These are phyloP conservation scores for Pseudopleuronectes americanus DNA, from an alignment of 2,797 vertebrate species.

Conservation along the genomic window DNA sequence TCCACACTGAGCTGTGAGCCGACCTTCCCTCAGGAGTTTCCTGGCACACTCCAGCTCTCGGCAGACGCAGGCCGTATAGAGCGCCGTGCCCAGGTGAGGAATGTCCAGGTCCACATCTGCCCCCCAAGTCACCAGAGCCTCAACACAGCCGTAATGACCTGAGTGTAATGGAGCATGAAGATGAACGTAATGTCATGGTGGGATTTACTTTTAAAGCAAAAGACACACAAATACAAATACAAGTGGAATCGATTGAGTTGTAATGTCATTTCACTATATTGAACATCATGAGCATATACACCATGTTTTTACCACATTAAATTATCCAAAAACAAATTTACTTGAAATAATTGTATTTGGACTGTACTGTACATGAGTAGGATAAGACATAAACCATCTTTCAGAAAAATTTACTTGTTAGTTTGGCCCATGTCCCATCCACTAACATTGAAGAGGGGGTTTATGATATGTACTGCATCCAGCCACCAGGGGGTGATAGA, in stretches of 20 bases:
- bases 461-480: no score
- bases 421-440: no score
- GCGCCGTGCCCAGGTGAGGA: constrained; percentile 93
- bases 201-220: constrained; percentile 49
- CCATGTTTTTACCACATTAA: no score
- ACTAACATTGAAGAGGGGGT: no score
- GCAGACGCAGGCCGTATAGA: constrained; percentile 91
- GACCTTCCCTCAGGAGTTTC: constrained; percentile 94
- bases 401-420: no score
- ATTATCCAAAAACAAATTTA: no score
- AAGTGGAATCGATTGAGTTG: neutral
- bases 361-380: no score
- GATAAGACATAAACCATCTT: no score
- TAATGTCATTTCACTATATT: neutral
- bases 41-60: constrained; percentile 90
- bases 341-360: no score
- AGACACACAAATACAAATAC: constrained; percentile 41
- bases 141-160: constrained; percentile 94
- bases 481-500: no score
- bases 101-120: constrained; percentile 94
- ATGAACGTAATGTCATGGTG: constrained; percentile 39
- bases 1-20: constrained; percentile 37
- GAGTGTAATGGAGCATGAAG: constrained; percentile 70
- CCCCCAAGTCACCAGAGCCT: constrained; percentile 92
- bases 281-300: constrained; percentile 7